A percentile compares a stretch with the other conserved stretches of the same genome.
phyloP scores from a whole-genome alignment of 2,888 invertebrate genomes.

The Elegia similella region DNA sequence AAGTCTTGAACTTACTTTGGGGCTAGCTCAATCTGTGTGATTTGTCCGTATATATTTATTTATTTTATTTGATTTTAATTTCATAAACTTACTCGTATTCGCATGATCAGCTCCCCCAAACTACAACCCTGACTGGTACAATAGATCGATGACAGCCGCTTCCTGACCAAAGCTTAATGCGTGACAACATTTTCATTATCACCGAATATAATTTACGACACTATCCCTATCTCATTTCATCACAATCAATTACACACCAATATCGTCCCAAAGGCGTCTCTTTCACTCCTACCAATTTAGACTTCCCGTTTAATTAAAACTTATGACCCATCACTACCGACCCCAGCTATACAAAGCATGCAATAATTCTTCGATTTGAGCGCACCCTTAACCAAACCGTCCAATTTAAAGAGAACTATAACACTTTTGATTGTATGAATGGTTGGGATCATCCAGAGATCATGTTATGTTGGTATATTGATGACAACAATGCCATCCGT shows the following conservation, averaged over 20 bases:
- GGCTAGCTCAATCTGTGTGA: no score
- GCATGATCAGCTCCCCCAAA: not conserved
- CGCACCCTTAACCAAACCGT: conserved; percentile 37
- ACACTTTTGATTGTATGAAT: conserved; percentile 32
- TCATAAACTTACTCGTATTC: not conserved
- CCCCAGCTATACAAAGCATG: conserved; percentile 34
- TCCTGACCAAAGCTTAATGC: conserved; percentile 42
- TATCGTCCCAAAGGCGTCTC: conserved; percentile 48
- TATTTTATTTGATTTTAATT: not conserved
- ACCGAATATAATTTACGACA: conserved; percentile 48
- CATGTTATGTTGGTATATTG: conserved; percentile 28
- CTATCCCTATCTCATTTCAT: conserved; percentile 45
- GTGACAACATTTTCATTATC: conserved; percentile 58
- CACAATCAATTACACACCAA: conserved; percentile 69
- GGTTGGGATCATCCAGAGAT: conserved; percentile 24
- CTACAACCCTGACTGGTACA: not conserved
- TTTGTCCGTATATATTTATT: not conserved
- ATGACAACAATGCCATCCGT: conserved; percentile 58
- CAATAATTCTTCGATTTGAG: conserved; percentile 17
- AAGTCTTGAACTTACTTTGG: no score
- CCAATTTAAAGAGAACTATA: conserved; percentile 49
- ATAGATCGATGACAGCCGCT: conserved; percentile 36
- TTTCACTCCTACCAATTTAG: conserved; percentile 46
- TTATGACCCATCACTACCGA: conserved; percentile 69
- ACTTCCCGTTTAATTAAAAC: conserved; percentile 74